Evolutionary conservation across 1,140 invertebrate genomes (phyloP), one percentile per base, ranked within the genome.

Genomic region (Megalonaias nervosa): DNA sequence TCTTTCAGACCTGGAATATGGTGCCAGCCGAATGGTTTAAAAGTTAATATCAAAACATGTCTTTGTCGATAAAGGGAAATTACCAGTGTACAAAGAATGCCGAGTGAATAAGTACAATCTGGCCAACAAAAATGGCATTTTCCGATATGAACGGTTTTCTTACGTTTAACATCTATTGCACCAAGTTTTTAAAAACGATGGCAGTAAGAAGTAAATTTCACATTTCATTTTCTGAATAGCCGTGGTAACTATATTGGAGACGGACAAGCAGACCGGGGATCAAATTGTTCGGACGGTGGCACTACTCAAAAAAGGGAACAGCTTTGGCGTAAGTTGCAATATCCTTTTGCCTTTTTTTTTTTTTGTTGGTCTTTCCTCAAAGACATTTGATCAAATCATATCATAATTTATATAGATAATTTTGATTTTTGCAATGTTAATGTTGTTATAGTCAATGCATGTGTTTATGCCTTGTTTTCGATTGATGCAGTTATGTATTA

Each of bases 301-400:
- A 11, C 77, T 89, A 12, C 75, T 90, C 0, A 84, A 83, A 58
- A 89, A 88, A 75, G 89, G 89, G 23, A 88, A 86, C 79, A 89
- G 87, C 68, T 90, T 90, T 74, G 89, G 89, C 76, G 89, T 90
- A 83, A 84, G 82, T 67, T 26, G 14, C 31, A n/a, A 58, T 62
- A n/a, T 15, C 65, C 19, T 38, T 65, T 11, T 12, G 0, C 60
- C n/a, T n/a, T n/a, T n/a, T 62, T 62, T 23, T 5, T 11, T 0
- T 19, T 62, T 23, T 62, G 9, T 14, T 62, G 19, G 19, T n/a
- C 19, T 9, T n/a, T n/a, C 9, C 13, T 62, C 60, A 19, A 62
- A 62, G 60, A 62, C 23, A 11, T 23, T 62, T 62, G 60, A n/a
- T n/a, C 23, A 23, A 23, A 19, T 62, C 6, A 19, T 62, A 14